Evolutionary conservation across 1,140 invertebrate species (phyloP).

Genomic region (Lineus longissimus): DNA sequence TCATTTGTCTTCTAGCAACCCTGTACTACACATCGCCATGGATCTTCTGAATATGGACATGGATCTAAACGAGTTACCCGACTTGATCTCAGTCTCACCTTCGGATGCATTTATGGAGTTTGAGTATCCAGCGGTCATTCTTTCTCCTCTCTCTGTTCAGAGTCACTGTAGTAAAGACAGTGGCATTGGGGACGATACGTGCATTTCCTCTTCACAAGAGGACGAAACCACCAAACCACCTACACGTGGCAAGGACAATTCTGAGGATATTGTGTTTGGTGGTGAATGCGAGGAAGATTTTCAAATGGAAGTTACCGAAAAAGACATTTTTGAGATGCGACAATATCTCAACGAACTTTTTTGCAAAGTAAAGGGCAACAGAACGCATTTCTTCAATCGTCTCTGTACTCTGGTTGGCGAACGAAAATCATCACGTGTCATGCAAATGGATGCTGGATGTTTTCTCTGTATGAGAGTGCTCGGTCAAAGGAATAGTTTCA

Average conservation of each 20-base stretch:
- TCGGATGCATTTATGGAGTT: background rate
- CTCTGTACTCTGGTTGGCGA: background rate
- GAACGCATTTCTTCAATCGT: conserved; percentile 1
- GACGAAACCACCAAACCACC: background rate
- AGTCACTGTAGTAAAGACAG: background rate
- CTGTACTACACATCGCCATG: too few relatives aligned
- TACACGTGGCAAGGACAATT: too few relatives aligned
- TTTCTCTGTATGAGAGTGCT: background rate
- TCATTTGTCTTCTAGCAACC: too few relatives aligned
- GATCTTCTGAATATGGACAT: too few relatives aligned
- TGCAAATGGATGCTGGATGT: conserved; percentile 1
- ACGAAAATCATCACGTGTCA: background rate
- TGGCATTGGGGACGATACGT: background rate
- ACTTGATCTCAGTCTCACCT: background rate
- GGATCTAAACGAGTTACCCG: conserved; percentile 4
- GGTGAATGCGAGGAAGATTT: background rate
- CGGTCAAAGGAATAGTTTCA: background rate
- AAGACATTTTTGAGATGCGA: background rate
- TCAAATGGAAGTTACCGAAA: background rate
- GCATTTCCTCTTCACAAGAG: background rate
- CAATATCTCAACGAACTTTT: background rate
- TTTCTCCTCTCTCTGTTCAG: background rate
- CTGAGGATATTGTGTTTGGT: too few relatives aligned
- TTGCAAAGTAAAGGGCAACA: background rate
- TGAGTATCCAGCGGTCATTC: background rate